These are phyloP conservation scores for Paragorgia papillata DNA, from an alignment of 92 coral and sea anemone genomes.

Conservation along the genomic window DNA sequence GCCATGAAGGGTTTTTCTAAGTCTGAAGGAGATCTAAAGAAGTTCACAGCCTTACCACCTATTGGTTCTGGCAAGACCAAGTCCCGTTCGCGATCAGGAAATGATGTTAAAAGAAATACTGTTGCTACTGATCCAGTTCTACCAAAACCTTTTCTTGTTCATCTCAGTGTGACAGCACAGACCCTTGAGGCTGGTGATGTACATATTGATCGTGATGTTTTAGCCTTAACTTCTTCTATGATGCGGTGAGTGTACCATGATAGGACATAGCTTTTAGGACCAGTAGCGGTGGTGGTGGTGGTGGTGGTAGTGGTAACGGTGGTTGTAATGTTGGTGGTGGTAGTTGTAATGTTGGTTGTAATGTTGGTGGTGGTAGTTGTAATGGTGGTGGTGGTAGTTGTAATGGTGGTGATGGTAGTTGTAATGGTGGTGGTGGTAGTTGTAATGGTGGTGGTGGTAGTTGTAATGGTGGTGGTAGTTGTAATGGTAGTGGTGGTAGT, in stretches of 20 bases:
- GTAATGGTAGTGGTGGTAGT: no score
- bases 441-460: no score
- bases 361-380: no score
- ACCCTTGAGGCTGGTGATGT: slow-evolving; percentile 84
- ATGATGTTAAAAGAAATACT: background rate
- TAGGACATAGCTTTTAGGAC: background rate
- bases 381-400: no score
- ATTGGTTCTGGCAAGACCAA: slow-evolving; percentile 66
- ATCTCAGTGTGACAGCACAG: slow-evolving; percentile 83
- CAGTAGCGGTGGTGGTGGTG: no score
- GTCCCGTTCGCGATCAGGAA: slow-evolving; percentile 30
- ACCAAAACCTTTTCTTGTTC: slow-evolving; percentile 89
- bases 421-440: no score
- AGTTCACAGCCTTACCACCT: slow-evolving; percentile 90
- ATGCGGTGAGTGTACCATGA: slow-evolving; percentile 27
- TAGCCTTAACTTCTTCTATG: slow-evolving; percentile 15
- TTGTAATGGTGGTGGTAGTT: no score
- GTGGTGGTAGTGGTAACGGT: no score
- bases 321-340: no score
- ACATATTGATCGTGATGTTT: slow-evolving; percentile 28
- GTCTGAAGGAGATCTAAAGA: slow-evolving; percentile 91
- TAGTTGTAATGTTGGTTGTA: no score
- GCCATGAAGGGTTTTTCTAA: slow-evolving; percentile 56
- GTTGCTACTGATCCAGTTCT: slow-evolving; percentile 68
- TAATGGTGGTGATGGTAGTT: no score